Evolutionary conservation across 2,113 vertebrate species (phyloP).

Genomic region (Thalassoma bifasciatum): DNA sequence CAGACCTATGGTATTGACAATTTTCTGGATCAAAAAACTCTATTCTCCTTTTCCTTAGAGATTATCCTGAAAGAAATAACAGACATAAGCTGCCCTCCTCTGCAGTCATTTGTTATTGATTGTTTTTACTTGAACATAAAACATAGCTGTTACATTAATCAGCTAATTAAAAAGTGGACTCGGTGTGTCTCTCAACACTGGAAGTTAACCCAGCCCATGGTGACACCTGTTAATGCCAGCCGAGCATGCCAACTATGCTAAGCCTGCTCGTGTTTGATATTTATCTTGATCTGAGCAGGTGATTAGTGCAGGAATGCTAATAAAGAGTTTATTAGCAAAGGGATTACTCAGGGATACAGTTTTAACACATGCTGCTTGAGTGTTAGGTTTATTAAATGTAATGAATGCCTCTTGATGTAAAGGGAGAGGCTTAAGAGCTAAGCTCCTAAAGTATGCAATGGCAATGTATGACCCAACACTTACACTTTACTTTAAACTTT

Average conservation of each 20-base stretch:
- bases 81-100: background rate
- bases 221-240: conserved; percentile 61
- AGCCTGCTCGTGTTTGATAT: conserved; percentile 32
- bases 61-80: background rate
- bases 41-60: background rate
- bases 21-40: background rate
- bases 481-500: background rate
- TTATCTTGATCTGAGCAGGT: conserved; percentile 42
- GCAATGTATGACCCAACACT: background rate
- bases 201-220: conserved; percentile 33
- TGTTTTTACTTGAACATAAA: too few species aligned
- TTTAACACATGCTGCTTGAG: conserved; percentile 18
- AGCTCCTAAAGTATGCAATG: conserved; percentile 1
- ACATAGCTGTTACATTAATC: too few species aligned
- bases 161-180: conserved; percentile 35
- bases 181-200: conserved; percentile 20
- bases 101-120: background rate
- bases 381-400: conserved; percentile 18
- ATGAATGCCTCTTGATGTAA: background rate
- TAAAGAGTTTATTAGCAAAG: conserved; percentile 42
- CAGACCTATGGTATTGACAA: background rate
- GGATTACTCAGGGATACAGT: conserved; percentile 27
- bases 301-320: conserved; percentile 54
- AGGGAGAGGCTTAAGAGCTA: conserved; percentile 10
- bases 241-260: conserved; percentile 55